These are phyloP conservation scores for Origma solitaria DNA, from an alignment of 2,113 vertebrate species.

Conservation along the genomic window DNA sequence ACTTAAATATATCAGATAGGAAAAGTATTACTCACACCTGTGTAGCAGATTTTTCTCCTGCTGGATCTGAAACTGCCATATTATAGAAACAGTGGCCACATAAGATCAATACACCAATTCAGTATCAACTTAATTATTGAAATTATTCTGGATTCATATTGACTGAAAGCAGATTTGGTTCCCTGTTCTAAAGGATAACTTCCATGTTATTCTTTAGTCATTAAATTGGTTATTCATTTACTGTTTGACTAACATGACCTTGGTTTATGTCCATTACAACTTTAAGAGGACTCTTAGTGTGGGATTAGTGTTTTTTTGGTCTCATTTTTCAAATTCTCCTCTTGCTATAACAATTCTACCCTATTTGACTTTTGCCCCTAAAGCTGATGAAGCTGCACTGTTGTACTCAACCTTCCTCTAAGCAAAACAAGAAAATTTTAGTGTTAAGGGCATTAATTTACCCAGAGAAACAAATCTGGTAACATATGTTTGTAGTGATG, in stretches of 20 bases:
- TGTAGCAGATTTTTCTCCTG: not conserved
- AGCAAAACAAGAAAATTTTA: not conserved
- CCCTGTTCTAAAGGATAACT: not conserved
- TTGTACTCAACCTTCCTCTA: not conserved
- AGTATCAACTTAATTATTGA: not conserved
- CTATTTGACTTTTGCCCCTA: not conserved
- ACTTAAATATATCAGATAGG: not conserved
- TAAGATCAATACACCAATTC: not conserved
- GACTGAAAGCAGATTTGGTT: not conserved
- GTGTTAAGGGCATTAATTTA: not conserved
- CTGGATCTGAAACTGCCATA: not conserved
- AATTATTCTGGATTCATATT: not conserved
- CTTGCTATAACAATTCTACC: not conserved
- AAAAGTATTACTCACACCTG: not conserved
- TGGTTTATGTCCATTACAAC: not conserved
- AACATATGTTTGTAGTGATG: not conserved
- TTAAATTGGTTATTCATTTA: not conserved
- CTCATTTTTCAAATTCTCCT: not conserved
- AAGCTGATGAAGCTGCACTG: not conserved
- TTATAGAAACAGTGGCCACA: not conserved
- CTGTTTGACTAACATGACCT: not conserved
- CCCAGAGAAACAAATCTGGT: not conserved
- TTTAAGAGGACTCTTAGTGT: not conserved
- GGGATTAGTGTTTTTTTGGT: not conserved
- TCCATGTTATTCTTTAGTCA: not conserved